Base-by-base conservation (phyloP, 2,797 vertebrate species). In the Pipistrellus pipistrellus region DNA sequence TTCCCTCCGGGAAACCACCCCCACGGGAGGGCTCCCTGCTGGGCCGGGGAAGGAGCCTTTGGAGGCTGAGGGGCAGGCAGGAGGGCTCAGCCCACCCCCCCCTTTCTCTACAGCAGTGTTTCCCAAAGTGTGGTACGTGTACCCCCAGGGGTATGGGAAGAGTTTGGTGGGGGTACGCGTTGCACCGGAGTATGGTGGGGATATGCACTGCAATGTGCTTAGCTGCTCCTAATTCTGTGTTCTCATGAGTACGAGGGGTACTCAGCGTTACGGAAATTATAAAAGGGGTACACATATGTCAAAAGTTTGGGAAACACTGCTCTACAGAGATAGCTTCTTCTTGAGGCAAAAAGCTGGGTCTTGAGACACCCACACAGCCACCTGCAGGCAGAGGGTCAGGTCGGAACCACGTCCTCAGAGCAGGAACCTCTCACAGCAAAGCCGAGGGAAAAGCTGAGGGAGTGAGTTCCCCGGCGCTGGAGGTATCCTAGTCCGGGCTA, bases 1-100 rank as follows among this genome's bases (percentile, higher is more conserved):
- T 94, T 97, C 91, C 96, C 86, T 73, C 75, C 59, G 6, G 90
- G 80, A 94, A 96, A 88, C 84, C 57, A 53, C 59, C 76, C 48
- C 87, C 71, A 25, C 35, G 86, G 72, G 85, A 64, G 53, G 64
- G 27, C n/a, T 32, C 86, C 44, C 35, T 77, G 62, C 55, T 23
- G 75, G 71, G 44, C 46, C 12, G 5, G n/a, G 69, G 6, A 53
- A 53, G 48, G 38, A 41, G 11, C 8, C 5, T 85, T 20, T 35
- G 32, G 46, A 71, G 66, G 46, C 44, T 0, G 7, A 78, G 69
- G 25, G 66, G 14, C 18, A 53, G 53, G 66, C 30, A 69, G 25
- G 68, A 35, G 41, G 76, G 8, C 62, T 59, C 27, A 18, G 27
- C 53, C 20, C 25, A 7, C 15, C 8, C 5, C 15, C 15, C 8